Base-by-base conservation (phyloP, 2,888 invertebrate genomes). In the Amphipyra tragopoginis region DNA sequence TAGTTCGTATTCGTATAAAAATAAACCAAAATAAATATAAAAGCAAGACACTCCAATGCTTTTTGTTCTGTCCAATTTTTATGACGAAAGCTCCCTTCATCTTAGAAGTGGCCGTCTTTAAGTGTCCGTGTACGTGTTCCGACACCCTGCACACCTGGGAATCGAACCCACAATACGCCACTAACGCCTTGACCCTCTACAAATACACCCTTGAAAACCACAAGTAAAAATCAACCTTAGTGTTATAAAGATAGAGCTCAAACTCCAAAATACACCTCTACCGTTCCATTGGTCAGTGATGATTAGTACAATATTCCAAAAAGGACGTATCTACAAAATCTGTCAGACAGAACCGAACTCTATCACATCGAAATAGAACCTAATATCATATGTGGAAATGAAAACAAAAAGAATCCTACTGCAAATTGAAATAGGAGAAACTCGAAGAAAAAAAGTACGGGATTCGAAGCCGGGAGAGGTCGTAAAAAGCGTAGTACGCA, bases 51-150 rank as follows among this genome's bases (percentile, higher is more conserved):
- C 86, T 88, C 87, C 72, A 80, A 69, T 75, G 71, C 81, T 83
- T 86, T 86, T 84, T 87, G 88, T 91, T 84, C 87, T 85, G 89
- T 90, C 92, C 93, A 90, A 93, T 93, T 94, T 93, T 94, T 94
- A 94, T 94, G 93, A 93, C 93, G 88, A 82, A 92, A 88, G n/a
- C 90, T 93, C 93, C 94, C 94, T 93, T 91, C 92, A 90, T 92
- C 90, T 91, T 87, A 88, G 89, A 91, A 90, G 91, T 91, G 89
- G 85, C 89, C 87, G 89, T 90, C 91, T 92, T 91, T 94, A 93
- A 94, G 93, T 94, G 93, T 91, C 84, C 85, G 75, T 86, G 91
- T 91, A 94, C 94, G 93, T 92, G 93, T 85, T 86, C 83, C 88
- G 82, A 89, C 93, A 87, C 91, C 89, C 87, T 83, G 87, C 86